Evolutionary conservation across 1,140 invertebrate species (phyloP), one percentile per base, ranked within the genome.

Genomic region (Augochlora pura): DNA sequence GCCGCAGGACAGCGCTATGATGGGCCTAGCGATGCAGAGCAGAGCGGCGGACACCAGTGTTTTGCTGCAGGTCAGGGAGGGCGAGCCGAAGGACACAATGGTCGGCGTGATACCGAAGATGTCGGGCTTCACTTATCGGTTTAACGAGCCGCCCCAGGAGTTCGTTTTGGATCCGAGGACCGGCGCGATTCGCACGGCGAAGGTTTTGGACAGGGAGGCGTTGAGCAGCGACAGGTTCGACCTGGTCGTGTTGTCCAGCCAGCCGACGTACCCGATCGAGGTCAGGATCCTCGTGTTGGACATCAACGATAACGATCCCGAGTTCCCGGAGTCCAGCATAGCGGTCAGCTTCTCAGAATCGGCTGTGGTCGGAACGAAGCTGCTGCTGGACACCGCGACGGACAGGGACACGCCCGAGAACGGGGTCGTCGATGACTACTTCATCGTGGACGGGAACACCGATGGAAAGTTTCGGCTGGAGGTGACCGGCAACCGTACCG

Each of bases 261-360:
- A 98, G 88, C 97, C 98, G 5, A 98, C 97, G 0, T 98, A 98
- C 91, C 97, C 97, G 0, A 97, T 98, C 72, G 97, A 98, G 91
- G 97, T 99, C 16, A 94, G 97, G 77, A 97, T 98, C 77, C 92
- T 96, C 18, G 96, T 99, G 2, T 91, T 96, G 0, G 97, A 99
- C 91, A 94, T 98, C 25, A 98, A 98, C 91, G 98, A 98, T 91
- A 98, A 98, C 92, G 94, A 96, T 38, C 97, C 97, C 0, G 95
- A 96, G 90, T 98, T 99, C 93, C 98, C 97, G 1, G 98, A 99
- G 89, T 94, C 96, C 0, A 96, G 95, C 80, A 97, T 98, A 59
- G 96, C 95, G 0, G 96, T 98, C 0, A 95, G 96, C 18, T 98
- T 98, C 89, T 98, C 98, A 1, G 98, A 99, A 91, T 98, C 97